Percentiles rank a stretch among this genome's conserved stretches.
Conservation (phyloP, 2,113 vertebrate genomes). For the Zosterops borbonicus region DNA sequence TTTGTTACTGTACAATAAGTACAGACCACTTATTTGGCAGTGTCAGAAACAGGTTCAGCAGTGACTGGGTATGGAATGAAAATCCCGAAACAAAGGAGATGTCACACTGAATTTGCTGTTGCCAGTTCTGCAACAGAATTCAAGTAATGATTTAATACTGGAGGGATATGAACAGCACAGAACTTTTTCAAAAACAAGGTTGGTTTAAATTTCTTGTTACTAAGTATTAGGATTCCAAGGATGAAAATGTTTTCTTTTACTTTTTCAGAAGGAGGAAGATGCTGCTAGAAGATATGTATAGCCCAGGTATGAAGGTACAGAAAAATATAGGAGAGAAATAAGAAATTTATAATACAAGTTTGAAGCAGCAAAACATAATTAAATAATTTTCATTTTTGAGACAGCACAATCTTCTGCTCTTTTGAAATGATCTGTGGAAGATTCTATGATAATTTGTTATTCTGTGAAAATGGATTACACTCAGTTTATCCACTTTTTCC, state of each 20-base stretch:
- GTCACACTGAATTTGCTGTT: not conserved
- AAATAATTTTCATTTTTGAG: not conserved
- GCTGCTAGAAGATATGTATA: not conserved
- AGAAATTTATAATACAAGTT: not conserved
- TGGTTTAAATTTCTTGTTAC: not conserved
- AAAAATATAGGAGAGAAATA: not conserved
- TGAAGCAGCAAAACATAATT: not conserved
- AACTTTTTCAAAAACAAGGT: not conserved
- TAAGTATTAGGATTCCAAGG: not conserved
- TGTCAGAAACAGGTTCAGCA: not conserved
- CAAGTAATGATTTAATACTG: not conserved
- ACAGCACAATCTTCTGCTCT: not conserved
- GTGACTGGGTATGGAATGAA: not conserved
- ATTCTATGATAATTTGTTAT: not conserved
- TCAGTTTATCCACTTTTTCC: not conserved
- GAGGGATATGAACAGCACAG: rapidly evolving
- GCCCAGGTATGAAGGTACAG: not conserved
- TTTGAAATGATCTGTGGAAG: not conserved
- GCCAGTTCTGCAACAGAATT: not conserved
- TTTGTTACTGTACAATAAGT: not conserved
- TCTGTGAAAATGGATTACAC: not conserved
- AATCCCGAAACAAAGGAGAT: not conserved
- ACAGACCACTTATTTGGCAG: not conserved
- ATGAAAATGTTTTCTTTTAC: not conserved
- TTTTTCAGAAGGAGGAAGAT: not conserved